Base-by-base conservation (phyloP, 1,140 invertebrate species). In the Hestina assimilis region DNA sequence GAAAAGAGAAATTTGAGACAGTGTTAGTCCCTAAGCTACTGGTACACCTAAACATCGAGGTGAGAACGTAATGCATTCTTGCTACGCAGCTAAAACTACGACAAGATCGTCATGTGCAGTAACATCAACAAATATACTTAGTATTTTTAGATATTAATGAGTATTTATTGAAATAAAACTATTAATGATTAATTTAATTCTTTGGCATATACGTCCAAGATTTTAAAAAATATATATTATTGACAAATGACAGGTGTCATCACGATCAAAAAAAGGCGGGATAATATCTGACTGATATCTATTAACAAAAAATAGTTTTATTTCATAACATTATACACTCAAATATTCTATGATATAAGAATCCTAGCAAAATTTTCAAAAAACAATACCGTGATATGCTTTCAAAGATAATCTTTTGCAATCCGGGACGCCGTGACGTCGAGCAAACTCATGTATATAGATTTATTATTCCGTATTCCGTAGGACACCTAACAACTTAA, bases 1-100 rank as follows among this genome's bases (percentile, higher is more conserved):
- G 67, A 72, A 64, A 66, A 71, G 24, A 20, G 19, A 51, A 63
- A 52, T 59, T 58, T 40, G 42, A 52, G 41, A 40, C 29, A 41
- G 33, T 29, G 41, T 31, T 42, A 20, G 46, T 64, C 66, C 55
- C 74, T 75, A 75, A 70, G 66, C 75, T 87, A 87, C 75, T 63
- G 66, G 54, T 80, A 87, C 79, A 83, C 65, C 78, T 84, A 83
- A 38, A 83, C 78, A 77, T 58, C 66, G 68, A 80, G 60, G 75
- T 79, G 79, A 72, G 58, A 75, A 75, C 67, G 62, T 59, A 53
- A 71, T 63, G 70, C 59, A 69, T 70, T 47, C 59, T 62, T 54
- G 67, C 78, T 75, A 81, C 71, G 73, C 65, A 66, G 63, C 79
- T 83, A 85, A 72, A 69, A 75, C 50, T 55, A 58, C 56, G 29